These are phyloP conservation scores for Nomada fucata DNA, from an alignment of 2,888 invertebrate genomes.

Conservation along the genomic window DNA sequence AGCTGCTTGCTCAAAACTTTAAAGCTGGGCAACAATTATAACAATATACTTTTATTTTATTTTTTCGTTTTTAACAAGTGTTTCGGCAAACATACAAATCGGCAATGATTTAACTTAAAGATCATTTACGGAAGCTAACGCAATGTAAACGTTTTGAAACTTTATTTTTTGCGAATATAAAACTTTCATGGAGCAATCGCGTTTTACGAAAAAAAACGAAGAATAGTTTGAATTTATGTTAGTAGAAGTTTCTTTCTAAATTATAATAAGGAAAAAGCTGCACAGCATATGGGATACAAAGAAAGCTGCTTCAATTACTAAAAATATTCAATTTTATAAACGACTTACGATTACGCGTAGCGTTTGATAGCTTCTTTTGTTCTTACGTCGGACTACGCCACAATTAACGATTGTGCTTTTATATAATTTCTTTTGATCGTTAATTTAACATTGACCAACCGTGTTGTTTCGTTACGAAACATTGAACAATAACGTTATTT, in stretches of 20 bases:
- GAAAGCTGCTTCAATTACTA: constrained; percentile 1
- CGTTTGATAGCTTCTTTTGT: background rate
- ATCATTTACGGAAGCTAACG: background rate
- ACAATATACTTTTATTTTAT: background rate
- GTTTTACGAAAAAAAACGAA: background rate
- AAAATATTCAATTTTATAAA: constrained; percentile 6
- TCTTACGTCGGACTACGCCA: constrained; percentile 15
- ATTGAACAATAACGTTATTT: constrained; percentile 23
- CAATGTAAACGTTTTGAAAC: background rate
- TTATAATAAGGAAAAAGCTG: background rate
- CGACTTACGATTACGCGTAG: background rate
- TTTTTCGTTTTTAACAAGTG: background rate
- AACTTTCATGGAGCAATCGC: background rate
- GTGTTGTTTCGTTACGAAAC: constrained; percentile 15
- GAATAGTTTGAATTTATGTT: background rate
- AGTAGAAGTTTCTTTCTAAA: background rate
- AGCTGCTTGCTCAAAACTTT: background rate
- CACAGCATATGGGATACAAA: background rate
- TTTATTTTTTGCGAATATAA: background rate
- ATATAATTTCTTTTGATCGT: constrained; percentile 15
- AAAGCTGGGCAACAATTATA: background rate
- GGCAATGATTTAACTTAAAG: too few species aligned
- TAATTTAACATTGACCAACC: constrained; percentile 22
- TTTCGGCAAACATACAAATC: background rate
- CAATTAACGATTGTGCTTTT: constrained; percentile 22